Percentiles rank a stretch among this genome's conserved stretches.
phyloP scores from a whole-genome alignment of 2,888 invertebrate genomes.

The Apodemia zela region DNA sequence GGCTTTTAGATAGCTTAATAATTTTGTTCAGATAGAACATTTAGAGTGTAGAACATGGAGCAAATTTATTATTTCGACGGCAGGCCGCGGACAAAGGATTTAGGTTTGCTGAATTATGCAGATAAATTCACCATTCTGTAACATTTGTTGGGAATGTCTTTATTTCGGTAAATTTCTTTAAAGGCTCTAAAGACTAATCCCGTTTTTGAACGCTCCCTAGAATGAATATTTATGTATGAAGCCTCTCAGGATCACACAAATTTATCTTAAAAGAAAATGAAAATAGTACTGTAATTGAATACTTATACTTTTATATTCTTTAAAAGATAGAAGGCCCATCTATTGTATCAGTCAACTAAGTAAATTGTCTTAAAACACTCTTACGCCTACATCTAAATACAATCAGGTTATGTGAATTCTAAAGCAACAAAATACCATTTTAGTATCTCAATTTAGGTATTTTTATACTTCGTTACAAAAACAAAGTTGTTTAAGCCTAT shows the following conservation, averaged over 20 bases:
- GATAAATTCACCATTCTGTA: slow-evolving; percentile 79
- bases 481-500: no score
- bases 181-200: slow-evolving; percentile 66
- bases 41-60: slow-evolving; percentile 69
- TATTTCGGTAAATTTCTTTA: slow-evolving; percentile 75
- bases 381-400: no score
- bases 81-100: slow-evolving; percentile 74
- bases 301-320: no score
- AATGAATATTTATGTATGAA: slow-evolving; percentile 48
- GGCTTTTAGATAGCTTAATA: slow-evolving; percentile 63
- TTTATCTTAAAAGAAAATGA: not conserved
- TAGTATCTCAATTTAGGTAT: no score
- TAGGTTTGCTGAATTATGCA: slow-evolving; percentile 77
- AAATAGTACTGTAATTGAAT: not conserved
- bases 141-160: slow-evolving; percentile 78
- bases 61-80: slow-evolving; percentile 75
- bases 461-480: no score
- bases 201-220: slow-evolving; percentile 57
- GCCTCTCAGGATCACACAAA: slow-evolving; percentile 36
- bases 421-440: no score
- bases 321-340: no score
- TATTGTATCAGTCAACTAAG: no score
- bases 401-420: no score
- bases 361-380: no score
- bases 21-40: slow-evolving; percentile 68